phyloP scores from a whole-genome alignment of 2,888 invertebrate species.

The Scaptomyza reducta region DNA sequence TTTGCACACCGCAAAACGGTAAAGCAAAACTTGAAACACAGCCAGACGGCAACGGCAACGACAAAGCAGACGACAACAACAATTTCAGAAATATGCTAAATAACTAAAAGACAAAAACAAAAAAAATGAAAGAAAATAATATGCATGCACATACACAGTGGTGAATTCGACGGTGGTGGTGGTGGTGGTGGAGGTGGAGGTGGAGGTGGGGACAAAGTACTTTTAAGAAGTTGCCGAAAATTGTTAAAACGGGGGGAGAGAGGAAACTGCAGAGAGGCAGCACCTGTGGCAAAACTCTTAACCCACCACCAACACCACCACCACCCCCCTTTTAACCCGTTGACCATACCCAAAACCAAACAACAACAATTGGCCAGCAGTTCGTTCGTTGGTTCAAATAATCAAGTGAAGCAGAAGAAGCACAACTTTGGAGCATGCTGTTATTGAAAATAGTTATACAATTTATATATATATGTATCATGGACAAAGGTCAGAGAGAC shows the following conservation, averaged over 20 bases:
- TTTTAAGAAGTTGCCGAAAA: conserved; percentile 74
- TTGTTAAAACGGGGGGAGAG: conserved; percentile 3
- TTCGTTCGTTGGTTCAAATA: conserved; percentile 33
- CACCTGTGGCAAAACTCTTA: conserved; percentile 28
- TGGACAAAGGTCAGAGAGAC: conserved; percentile 49
- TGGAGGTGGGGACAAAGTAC: conserved; percentile 44
- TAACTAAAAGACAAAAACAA: conserved; percentile 68
- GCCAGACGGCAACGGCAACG: conserved; percentile 17
- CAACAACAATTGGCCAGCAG: conserved; percentile 18
- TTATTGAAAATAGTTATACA: conserved; percentile 81
- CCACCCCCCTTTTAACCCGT: background rate
- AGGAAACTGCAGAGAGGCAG: background rate
- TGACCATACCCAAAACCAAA: conserved; percentile 1
- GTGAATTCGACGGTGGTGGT: background rate
- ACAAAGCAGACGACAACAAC: conserved; percentile 42
- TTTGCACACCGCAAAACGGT: conserved; percentile 79
- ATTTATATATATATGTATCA: conserved; percentile 57
- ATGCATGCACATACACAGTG: conserved; percentile 11
- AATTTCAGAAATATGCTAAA: conserved; percentile 77
- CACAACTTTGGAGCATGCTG: conserved; percentile 49
- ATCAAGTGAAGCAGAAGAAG: conserved; percentile 17
- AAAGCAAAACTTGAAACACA: conserved; percentile 73
- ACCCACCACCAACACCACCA: background rate
- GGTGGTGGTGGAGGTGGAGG: background rate
- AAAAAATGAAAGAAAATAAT: conserved; percentile 48